phyloP scores from a whole-genome alignment of 2,113 vertebrate genomes.

The Malurus melanocephalus region DNA sequence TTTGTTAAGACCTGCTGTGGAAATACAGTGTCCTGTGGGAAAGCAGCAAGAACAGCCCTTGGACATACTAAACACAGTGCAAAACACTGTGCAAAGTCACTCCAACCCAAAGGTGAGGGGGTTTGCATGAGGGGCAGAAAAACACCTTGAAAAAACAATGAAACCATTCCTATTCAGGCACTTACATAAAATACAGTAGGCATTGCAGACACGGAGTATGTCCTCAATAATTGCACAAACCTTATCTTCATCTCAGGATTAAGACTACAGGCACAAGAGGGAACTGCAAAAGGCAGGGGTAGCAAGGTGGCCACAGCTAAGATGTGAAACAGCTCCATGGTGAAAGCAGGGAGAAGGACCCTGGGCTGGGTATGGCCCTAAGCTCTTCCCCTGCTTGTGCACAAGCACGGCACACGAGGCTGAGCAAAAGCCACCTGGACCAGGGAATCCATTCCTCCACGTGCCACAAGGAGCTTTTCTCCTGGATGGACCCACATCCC shows the following conservation, averaged over 20 bases:
- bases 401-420: background rate
- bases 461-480: background rate
- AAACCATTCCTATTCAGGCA: background rate
- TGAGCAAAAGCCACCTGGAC: background rate
- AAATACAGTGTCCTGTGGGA: background rate
- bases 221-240: background rate
- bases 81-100: background rate
- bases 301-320: background rate
- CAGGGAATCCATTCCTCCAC: background rate
- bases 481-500: too few relatives aligned
- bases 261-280: background rate
- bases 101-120: background rate
- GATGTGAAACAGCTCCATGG: background rate
- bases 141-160: background rate
- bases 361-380: background rate
- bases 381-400: background rate
- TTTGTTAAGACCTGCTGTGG: background rate
- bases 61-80: background rate
- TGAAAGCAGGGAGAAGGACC: background rate
- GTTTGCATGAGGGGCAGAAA: background rate
- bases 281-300: background rate
- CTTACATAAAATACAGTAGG: background rate
- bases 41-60: background rate
- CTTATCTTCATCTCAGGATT: background rate
- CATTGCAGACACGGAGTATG: background rate